Base-by-base conservation (phyloP, 2,888 invertebrate species). In the Scaptomyza parva region DNA sequence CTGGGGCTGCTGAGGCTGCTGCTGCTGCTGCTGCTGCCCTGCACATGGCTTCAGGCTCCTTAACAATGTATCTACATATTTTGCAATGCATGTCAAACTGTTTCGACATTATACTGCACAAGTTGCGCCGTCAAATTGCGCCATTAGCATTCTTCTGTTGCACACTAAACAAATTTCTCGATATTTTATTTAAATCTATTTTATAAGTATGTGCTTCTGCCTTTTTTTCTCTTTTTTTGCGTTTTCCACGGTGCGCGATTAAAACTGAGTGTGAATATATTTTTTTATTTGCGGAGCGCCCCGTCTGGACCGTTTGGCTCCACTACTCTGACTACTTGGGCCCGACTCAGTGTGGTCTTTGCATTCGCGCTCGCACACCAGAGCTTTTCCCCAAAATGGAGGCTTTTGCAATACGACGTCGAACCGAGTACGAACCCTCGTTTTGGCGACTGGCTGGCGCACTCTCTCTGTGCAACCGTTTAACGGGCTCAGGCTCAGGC, bases 321-420 rank as follows among this genome's bases (percentile, higher is more conserved):
- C 89, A 87, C 89, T 78, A 77, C 88, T 89, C 90, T 87, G 90
- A 89, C 89, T 89, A 84, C 88, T 85, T 80, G 76, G 76, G 76
- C 58, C 61, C 76, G 65, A 63, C 69, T 59, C 70, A 63, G 62
- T 68, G 52, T 57, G 47, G 60, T 65, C 57, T 51, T 76, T 66
- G 78, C 64, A 74, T 60, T 66, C 62, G 69, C 63, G 69, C 63
- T 77, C 60, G 54, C 62, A 66, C 12, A 57, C 54, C 57, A 79
- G 85, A 89, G 89, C 89, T 89, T 86, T 88, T 82, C 61, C 77
- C 77, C 76, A 75, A 80, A 78, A 67, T 61, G 53, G 69, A 68
- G 76, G 66, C 64, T 69, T 63, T 58, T 58, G 37, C 43, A 48
- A 39, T 24, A 22, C 24, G 47, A 50, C 28, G 47, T 45, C 28